Evolutionary conservation across 2,113 vertebrate species (phyloP), one percentile per base, ranked within the genome.

Genomic region (Parotia lawesii): DNA sequence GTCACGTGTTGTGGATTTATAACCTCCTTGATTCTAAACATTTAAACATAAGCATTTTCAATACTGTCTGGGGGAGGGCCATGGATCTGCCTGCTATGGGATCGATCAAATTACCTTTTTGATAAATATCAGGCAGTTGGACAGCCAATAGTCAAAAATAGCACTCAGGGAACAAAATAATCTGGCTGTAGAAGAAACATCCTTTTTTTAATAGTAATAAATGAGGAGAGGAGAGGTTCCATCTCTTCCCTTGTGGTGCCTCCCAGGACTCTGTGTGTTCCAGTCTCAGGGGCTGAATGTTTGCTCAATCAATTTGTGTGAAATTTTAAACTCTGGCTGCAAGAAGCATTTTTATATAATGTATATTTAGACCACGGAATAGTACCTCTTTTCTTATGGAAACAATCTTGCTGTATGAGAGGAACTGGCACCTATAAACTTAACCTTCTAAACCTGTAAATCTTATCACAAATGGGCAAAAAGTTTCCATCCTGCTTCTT

Each of bases 211-310:
- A 0, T 64, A 62, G 76, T 54, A 79, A 54, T 54, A 85, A 72
- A 79, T 64, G 47, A 61, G 51, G 14, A 75, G 48, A 5, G 20
- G 12, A 42, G 20, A 38, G 25, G 20, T n/a, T 27, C 2, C 1
- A 0, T 47, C 60, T 71, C 0, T 6, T 44, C 21, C 79, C 27
- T 6, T 33, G 27, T 0, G 0, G 31, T n/a, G 48, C 48, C 47
- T 82, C 20, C 38, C 61, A 65, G 51, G 66, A 42, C 56, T 72
- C 1, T 1, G 27, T 0, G 0, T 15, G 7, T 18, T 70, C 33
- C 35, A 38, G 35, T 11, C 42, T 28, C 1, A 1, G 29, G 9
- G 29, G 15, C 19, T 71, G 48, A 61, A 29, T 0, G 0, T 48
- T 71, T 53, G 53, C 57, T 91, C 35, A 56, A 0, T 38, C 23